Conservation (phyloP, 2,797 vertebrate species). For the Phataginus tricuspis region DNA sequence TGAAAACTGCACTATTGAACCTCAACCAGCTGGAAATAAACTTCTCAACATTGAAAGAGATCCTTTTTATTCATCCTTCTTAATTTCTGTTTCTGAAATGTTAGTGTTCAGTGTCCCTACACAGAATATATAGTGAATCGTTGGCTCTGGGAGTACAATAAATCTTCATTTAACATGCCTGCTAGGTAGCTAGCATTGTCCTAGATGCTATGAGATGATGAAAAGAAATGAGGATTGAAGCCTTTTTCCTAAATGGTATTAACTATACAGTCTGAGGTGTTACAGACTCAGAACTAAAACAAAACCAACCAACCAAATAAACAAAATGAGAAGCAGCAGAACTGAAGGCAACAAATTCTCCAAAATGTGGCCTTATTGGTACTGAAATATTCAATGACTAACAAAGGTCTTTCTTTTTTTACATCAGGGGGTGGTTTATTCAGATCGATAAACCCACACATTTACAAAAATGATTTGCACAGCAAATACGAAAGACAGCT, state of each 20-base stretch:
- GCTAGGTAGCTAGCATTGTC: background rate
- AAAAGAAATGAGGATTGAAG: background rate
- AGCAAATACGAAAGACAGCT: constrained; percentile 52
- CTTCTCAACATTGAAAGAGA: background rate
- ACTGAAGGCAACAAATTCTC: background rate
- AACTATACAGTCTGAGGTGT: background rate
- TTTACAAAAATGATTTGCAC: constrained; percentile 61
- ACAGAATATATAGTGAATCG: background rate
- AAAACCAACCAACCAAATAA: background rate
- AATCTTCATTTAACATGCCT: background rate
- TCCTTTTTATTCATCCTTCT: background rate
- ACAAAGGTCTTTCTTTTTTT: constrained; percentile 38
- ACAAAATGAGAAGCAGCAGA: background rate
- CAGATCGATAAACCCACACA: constrained; percentile 62
- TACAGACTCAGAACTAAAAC: background rate
- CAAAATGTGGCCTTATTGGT: constrained; percentile 1
- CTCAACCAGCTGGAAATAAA: background rate
- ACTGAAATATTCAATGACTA: constrained; percentile 38
- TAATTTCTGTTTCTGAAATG: constrained; percentile 18
- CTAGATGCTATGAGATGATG: background rate
- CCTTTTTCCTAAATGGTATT: background rate
- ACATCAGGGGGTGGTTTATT: constrained; percentile 28
- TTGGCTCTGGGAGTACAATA: background rate
- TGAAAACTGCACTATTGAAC: background rate
- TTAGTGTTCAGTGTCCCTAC: background rate